A percentile compares a stretch with the other conserved stretches of the same genome.
Evolutionary conservation across 2,113 vertebrate genomes (phyloP).

Genomic region (Lasiurus borealis): DNA sequence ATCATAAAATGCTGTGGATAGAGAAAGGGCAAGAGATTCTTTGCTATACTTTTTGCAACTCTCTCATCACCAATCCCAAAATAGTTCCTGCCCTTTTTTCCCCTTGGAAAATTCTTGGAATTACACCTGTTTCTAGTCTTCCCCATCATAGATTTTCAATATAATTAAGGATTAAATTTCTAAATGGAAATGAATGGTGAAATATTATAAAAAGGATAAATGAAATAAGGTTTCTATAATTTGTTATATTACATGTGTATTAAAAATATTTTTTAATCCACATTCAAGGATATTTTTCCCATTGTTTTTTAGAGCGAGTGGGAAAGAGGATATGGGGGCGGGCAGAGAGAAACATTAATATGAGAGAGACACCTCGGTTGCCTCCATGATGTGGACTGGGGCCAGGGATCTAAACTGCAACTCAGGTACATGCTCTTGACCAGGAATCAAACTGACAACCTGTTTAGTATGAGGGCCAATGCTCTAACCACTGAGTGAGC

Average conservation of each 20-base stretch:
- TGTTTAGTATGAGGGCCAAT: no score
- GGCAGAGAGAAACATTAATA: no score
- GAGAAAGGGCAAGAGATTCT: neutral
- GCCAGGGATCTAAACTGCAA: no score
- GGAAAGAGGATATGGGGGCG: no score
- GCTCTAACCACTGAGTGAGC: no score
- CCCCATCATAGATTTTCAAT: neutral
- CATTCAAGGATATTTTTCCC: no score
- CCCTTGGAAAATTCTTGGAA: neutral
- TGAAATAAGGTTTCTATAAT: neutral
- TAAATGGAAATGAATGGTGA: conserved; percentile 30
- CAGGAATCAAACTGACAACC: no score
- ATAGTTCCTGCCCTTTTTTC: neutral
- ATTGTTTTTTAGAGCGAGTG: no score
- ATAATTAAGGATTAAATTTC: conserved; percentile 25
- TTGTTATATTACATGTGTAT: neutral
- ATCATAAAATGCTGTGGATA: neutral
- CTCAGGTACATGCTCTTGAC: no score
- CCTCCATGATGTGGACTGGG: no score
- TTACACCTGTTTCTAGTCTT: neutral
- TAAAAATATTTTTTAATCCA: no score
- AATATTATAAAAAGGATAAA: neutral
- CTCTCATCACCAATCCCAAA: neutral
- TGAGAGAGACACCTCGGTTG: no score
- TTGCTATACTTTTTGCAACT: neutral